Evolutionary conservation across 2,113 vertebrate genomes (phyloP), one percentile per base, ranked within the genome.

Genomic region (Vanacampus margaritifer): DNA sequence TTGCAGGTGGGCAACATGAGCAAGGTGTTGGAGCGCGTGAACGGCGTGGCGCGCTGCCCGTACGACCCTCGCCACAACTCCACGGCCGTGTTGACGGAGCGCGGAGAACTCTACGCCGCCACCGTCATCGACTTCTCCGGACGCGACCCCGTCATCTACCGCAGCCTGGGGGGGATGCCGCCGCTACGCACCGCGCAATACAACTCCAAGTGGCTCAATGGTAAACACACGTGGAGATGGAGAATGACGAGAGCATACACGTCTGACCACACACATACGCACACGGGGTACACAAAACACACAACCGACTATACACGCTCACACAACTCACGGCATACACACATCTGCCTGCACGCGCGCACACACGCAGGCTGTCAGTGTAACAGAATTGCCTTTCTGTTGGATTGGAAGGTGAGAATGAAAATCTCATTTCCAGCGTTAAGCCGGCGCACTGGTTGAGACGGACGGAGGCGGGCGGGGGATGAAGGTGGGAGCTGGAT

Each of bases 131-230:
- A 99, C 92, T 99, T 99, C 92, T 98, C 97, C 0, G 97, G 97
- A 35, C 93, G 97, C 6, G 96, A 98, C 89, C 96, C 96, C 0
- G 97, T 95, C 84, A 98, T 99, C 86, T 99, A 99, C 89, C 95
- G 97, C 81, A 99, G 97, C 87, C 91, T 99, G 82, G 97, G 97
- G 43, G 95, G 93, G 0, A 91, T 96, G 90, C 97, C 96, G 0
- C 95, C 96, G 0, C 94, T 99, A 21, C 93, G 97, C 65, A 99
- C 97, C 0, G 97, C 96, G 21, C 97, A 99, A 77, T 99, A 99
- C 89, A 99, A 99, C 93, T 99, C 97, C 84, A 98, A 98, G 67
- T 99, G 97, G 97, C 96, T 99, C 85, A 99, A 98, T 39, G 97
- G 97, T 99, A 93, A 45, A n/a, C n/a, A n/a, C n/a, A n/a, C n/a